phyloP scores from a whole-genome alignment of 2,888 invertebrate species.

The Drosophila cracens region DNA sequence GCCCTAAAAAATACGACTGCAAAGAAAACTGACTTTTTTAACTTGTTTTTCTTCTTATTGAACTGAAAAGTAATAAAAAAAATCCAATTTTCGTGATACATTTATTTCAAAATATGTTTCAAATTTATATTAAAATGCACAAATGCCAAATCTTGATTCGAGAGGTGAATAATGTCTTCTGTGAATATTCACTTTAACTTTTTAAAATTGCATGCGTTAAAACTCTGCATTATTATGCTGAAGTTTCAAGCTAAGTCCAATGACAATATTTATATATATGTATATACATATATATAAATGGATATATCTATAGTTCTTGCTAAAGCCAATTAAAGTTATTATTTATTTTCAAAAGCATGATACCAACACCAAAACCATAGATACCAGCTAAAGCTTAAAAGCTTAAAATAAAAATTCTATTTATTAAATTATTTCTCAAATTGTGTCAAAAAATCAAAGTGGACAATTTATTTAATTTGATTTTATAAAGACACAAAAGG shows the following conservation, averaged over 20 bases:
- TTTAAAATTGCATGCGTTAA: too few species aligned
- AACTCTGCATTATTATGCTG: too few species aligned
- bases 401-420: not conserved
- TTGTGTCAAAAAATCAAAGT: not conserved
- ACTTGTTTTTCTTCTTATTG: not conserved
- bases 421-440: not conserved
- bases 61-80: not conserved
- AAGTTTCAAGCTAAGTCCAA: too few species aligned
- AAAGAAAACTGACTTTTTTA: not conserved
- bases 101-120: not conserved
- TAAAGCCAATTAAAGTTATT: too few species aligned
- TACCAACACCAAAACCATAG: too few species aligned
- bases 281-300: too few species aligned
- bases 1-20: constrained; percentile 2
- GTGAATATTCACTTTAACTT: not conserved
- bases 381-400: too few species aligned
- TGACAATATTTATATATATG: too few species aligned
- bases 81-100: not conserved
- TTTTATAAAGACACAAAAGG: not conserved
- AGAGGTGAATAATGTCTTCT: not conserved
- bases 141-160: not conserved
- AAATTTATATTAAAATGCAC: not conserved
- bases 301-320: too few species aligned
- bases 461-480: not conserved
- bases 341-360: too few species aligned